phyloP scores from a whole-genome alignment of 2,888 invertebrate species.

The Nematopogon swammerdamellus region DNA sequence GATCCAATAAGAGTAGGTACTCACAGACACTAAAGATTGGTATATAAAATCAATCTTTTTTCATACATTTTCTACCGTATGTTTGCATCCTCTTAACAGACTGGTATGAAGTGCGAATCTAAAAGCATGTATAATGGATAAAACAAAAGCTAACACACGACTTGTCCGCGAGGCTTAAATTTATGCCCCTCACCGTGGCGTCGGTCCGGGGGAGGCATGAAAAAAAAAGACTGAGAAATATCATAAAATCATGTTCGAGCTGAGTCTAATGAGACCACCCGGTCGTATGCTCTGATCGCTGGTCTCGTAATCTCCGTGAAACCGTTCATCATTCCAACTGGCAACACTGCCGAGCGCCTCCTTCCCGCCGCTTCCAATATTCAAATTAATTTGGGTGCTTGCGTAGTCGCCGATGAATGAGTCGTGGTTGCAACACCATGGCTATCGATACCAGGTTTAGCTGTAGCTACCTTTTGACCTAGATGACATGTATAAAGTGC shows the following conservation, averaged over 20 bases:
- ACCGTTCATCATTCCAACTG: conserved; percentile 23
- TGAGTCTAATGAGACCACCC: conserved; percentile 44
- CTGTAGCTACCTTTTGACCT: too few species aligned
- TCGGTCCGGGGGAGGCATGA: not conserved
- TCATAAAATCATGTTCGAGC: conserved; percentile 7
- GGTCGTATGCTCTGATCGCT: conserved; percentile 13
- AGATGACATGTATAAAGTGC: too few species aligned
- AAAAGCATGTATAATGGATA: not conserved
- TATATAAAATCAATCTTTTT: too few species aligned
- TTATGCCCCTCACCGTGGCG: not conserved
- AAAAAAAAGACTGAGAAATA: not conserved
- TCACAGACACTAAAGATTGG: too few species aligned
- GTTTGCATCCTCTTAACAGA: too few species aligned
- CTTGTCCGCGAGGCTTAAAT: conserved; percentile 8
- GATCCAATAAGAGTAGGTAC: too few species aligned
- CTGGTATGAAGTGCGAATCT: too few species aligned
- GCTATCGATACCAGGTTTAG: not conserved
- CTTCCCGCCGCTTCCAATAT: not conserved
- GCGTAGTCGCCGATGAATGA: not conserved
- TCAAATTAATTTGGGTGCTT: not conserved
- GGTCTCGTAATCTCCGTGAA: conserved; percentile 32
- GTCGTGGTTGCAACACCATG: not conserved
- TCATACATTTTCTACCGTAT: too few species aligned
- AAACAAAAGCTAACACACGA: conserved; percentile 10
- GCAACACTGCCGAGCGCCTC: not conserved